These are phyloP conservation scores for Rhinopomastus cyanomelas DNA, from an alignment of 2,113 vertebrate species.

Conservation along the genomic window DNA sequence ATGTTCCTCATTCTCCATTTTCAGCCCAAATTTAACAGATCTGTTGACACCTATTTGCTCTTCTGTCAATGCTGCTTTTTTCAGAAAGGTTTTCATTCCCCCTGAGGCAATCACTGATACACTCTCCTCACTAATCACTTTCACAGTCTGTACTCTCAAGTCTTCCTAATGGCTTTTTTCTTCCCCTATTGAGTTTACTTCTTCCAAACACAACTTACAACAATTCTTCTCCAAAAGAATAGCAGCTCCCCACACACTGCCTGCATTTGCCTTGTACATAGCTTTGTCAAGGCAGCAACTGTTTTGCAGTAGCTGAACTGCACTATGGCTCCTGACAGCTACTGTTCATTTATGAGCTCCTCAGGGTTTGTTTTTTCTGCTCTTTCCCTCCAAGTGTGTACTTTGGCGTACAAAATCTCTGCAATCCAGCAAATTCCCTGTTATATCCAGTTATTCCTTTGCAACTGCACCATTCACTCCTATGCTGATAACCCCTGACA, in stretches of 20 bases:
- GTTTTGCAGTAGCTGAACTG: fast-evolving
- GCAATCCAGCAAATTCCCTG: background rate
- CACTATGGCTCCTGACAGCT: no score
- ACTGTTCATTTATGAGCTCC: background rate
- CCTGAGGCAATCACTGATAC: background rate
- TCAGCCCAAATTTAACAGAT: background rate
- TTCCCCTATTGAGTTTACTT: background rate
- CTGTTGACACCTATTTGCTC: background rate
- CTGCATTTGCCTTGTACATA: background rate
- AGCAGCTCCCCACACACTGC: background rate
- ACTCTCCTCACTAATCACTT: background rate
- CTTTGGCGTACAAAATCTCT: background rate
- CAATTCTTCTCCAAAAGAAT: background rate
- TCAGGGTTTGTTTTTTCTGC: background rate
- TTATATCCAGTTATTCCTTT: background rate
- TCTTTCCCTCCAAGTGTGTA: background rate
- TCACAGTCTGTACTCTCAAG: background rate
- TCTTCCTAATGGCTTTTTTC: background rate
- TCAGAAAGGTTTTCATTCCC: background rate
- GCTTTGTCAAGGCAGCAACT: background rate
- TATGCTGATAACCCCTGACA: fast-evolving
- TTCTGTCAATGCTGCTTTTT: background rate
- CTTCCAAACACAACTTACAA: background rate
- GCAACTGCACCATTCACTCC: background rate
- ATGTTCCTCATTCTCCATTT: background rate